Base-by-base conservation (phyloP, 2,113 vertebrate species). In the Noturus placidus region DNA sequence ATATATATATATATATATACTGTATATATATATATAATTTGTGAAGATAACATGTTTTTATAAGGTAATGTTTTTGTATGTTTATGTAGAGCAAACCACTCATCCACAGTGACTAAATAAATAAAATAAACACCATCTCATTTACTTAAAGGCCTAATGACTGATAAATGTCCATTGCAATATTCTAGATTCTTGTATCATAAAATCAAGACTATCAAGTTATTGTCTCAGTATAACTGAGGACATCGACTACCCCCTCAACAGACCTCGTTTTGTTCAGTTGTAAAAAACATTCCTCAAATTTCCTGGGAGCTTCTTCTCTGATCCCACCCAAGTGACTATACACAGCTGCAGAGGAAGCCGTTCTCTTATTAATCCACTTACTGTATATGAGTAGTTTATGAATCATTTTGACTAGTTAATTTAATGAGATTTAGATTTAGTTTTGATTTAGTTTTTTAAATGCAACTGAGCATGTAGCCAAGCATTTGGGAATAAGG, bases 281-380 rank as follows among this genome's bases (percentile, higher is more conserved):
- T n/a, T 27, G 35, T 83, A 56, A 89, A 86, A 22, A 89, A 86
- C 79, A 89, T 83, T 86, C 84, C 88, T 57, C 42, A 57, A 33
- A 46, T 82, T 86, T 86, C 70, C 46, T 59, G 84, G 69, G 67
- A 77, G 25, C 56, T 82, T 22, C 19, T 83, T 57, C 46, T 30
- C 11, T 50, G 65, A 67, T 88, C 9, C 76, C 27, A 61, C 59
- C 14, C 70, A 30, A 83, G 72, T 54, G 69, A 79, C 57, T 79
- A 33, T 46, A 56, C 46, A 83, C 81, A 84, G 81, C 87, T 88
- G 81, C 56, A 87, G n/a, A 35, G 80, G 80, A 87, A 65, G 15
- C 52, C 8, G 15, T 59, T 74, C 20, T n/a, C n/a, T 50, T 79
- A 27, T 65, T 61, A 42, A 61, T 70, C 54, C 14, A 57, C 8